Conservation (phyloP, 2,888 invertebrate species). For the Tromatobia lineatoria region DNA sequence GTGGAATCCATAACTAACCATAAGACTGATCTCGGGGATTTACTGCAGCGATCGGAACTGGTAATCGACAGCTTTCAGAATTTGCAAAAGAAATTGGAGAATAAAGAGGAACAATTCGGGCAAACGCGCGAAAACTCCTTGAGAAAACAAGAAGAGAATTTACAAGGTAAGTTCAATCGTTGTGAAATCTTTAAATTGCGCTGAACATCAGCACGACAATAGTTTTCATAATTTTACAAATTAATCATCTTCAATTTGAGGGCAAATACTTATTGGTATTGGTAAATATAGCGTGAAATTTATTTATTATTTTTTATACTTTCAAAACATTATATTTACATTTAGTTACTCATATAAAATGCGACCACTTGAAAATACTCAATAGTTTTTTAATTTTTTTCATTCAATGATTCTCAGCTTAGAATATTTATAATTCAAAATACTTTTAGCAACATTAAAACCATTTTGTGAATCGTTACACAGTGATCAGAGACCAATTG, state of each 20-base stretch:
- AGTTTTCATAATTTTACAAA: too few species aligned
- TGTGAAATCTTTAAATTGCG: background rate
- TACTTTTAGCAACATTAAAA: too few species aligned
- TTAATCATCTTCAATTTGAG: too few species aligned
- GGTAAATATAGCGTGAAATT: too few species aligned
- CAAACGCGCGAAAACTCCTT: conserved; percentile 74
- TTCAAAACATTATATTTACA: background rate
- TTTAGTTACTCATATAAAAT: too few species aligned
- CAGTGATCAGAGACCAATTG: conserved; percentile 77
- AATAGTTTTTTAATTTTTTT: too few species aligned
- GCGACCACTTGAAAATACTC: too few species aligned
- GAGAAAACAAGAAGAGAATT: conserved; percentile 76
- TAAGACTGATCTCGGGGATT: conserved; percentile 77
- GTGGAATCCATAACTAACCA: conserved; percentile 76
- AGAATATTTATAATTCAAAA: too few species aligned
- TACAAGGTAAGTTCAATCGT: conserved; percentile 75
- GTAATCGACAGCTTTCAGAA: conserved; percentile 76
- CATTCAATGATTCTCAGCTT: too few species aligned
- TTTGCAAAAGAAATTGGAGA: conserved; percentile 75
- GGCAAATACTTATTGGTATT: too few species aligned
- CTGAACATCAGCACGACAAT: too few species aligned
- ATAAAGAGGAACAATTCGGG: conserved; percentile 72
- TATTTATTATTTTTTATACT: too few species aligned
- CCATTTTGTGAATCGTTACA: background rate
- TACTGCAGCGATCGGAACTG: conserved; percentile 77